Evolutionary conservation across 2,888 invertebrate genomes (phyloP), one percentile per base, ranked within the genome.

Genomic region (Eucriotettix oculatus): DNA sequence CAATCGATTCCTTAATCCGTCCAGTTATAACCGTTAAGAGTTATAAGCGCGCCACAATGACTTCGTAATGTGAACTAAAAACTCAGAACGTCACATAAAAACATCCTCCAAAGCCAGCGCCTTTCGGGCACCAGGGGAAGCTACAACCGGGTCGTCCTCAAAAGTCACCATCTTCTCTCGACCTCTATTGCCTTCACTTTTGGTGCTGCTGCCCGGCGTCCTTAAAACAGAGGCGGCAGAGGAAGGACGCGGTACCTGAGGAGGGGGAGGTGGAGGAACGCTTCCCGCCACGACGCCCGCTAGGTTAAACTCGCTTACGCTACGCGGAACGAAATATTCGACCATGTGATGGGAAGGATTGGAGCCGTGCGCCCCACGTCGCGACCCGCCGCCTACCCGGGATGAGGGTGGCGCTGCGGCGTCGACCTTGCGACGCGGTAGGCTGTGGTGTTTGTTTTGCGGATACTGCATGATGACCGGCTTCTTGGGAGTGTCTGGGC

Each of bases 311-410:
- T 89, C 90, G 73, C 89, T 89, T 61, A 89, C 80, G 72, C 88
- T 88, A 61, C 90, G 78, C 63, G 90, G 90, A 64, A 90, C 88
- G 71, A 89, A 90, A 72, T 90, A 90, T 70, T 90, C 90, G 61
- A 87, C 77, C 64, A 85, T 79, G 58, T 55, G 55, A 12, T 40
- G 40, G 9, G 55, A 54, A 16, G 54, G 29, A 12, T 12, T 12
- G 1, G 54, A 16, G 54, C 54, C 54, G 16, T 16, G 29, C 29
- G 29, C 29, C 29, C 29, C 29, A 29, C 29, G 29, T 29, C 29
- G 29, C 2, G 29, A 29, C 29, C 29, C 29, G 29, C 29, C 29
- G 29, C 29, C 29, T 7, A 29, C 29, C 2, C 29, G 29, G 29
- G 29, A 29, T 29, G 29, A 29, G 29, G 29, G 29, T 29, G 29